A percentile compares a stretch with the other conserved stretches of the same genome.
These are phyloP conservation scores for Abramis brama DNA, from an alignment of 2,113 vertebrate species.

Conservation along the genomic window DNA sequence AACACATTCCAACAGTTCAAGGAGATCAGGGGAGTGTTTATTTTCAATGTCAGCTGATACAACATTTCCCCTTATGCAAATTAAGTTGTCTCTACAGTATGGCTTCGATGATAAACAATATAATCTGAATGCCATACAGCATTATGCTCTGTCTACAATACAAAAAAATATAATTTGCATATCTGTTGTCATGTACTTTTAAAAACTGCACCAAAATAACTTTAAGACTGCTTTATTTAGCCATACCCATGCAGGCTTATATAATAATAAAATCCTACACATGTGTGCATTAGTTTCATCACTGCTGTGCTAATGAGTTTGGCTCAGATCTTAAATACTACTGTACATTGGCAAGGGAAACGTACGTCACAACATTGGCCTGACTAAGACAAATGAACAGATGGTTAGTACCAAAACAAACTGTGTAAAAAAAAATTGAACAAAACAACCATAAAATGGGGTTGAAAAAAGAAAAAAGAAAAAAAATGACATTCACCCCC, in stretches of 20 bases:
- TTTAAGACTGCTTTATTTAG: constrained; percentile 61
- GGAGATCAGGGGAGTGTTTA: constrained; percentile 64
- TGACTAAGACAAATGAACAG: constrained; percentile 22
- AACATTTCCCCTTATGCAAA: constrained; percentile 45
- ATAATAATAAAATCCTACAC: constrained; percentile 50
- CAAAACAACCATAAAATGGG: background rate
- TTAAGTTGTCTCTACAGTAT: background rate
- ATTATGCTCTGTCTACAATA: background rate
- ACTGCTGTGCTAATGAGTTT: constrained; percentile 45
- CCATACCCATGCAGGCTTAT: constrained; percentile 60
- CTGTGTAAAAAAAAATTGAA: background rate
- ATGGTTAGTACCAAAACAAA: background rate
- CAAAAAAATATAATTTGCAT: constrained; percentile 70
- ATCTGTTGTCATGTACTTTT: constrained; percentile 55
- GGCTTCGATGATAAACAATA: constrained; percentile 3
- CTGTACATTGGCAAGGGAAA: constrained; percentile 21
- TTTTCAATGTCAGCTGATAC: constrained; percentile 71
- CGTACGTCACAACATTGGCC: constrained; percentile 13
- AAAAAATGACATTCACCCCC: background rate
- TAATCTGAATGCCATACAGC: constrained; percentile 15
- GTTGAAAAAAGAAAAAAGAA: background rate
- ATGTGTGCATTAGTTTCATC: constrained; percentile 50
- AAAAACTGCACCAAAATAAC: constrained; percentile 66
- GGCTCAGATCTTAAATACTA: constrained; percentile 55
- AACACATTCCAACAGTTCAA: constrained; percentile 51